Conservation (phyloP, 2,888 invertebrate species). For the Drosophila phalerata region DNA sequence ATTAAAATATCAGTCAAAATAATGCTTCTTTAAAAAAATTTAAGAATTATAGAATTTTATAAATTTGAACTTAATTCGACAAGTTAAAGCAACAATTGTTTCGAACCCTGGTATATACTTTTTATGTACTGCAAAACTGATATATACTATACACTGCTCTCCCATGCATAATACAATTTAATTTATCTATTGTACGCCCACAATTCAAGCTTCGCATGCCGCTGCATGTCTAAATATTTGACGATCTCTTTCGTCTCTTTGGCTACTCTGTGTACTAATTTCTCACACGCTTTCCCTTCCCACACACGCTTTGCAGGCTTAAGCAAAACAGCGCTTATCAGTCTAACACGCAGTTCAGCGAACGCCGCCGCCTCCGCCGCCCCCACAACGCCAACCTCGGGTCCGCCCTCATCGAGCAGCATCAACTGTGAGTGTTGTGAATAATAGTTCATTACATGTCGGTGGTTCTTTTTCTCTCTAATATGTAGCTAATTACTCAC, state of each 20-base stretch:
- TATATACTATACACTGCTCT: slow-evolving; percentile 2
- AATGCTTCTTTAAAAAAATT: too few relatives aligned
- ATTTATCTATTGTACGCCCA: slow-evolving; percentile 73
- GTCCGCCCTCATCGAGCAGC: slow-evolving; percentile 89
- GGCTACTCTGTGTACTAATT: slow-evolving; percentile 53
- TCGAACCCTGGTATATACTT: background rate
- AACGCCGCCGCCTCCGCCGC: slow-evolving; percentile 86
- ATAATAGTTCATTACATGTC: slow-evolving; percentile 30
- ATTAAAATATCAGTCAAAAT: background rate
- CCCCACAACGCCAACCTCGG: slow-evolving; percentile 89
- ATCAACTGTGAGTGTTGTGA: slow-evolving; percentile 87
- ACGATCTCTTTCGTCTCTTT: slow-evolving; percentile 9
- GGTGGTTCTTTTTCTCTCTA: slow-evolving; percentile 34
- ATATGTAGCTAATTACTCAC: slow-evolving; percentile 41
- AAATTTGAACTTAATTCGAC: too few relatives aligned
- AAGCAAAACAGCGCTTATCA: slow-evolving; percentile 92
- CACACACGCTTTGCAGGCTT: slow-evolving; percentile 87
- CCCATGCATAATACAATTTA: slow-evolving; percentile 41
- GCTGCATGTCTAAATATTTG: slow-evolving; percentile 43
- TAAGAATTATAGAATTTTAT: too few relatives aligned
- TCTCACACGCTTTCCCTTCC: slow-evolving; percentile 71
- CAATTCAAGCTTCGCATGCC: slow-evolving; percentile 61
- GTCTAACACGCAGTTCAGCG: slow-evolving; percentile 87
- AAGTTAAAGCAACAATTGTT: too few relatives aligned
- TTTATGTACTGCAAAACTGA: background rate